Conservation (phyloP, 1,140 invertebrate genomes). For the Tetraneura akinire region DNA sequence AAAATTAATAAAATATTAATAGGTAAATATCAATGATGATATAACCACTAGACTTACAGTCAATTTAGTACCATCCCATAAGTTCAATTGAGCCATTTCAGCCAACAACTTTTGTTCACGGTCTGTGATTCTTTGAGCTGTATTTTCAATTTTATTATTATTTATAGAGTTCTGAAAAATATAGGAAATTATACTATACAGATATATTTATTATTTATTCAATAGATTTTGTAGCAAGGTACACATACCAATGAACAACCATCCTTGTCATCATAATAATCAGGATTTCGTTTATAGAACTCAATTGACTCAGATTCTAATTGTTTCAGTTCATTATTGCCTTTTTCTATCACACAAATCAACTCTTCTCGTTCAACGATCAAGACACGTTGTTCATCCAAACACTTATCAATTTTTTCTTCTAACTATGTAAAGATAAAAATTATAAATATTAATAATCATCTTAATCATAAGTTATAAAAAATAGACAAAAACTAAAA, state of each 20-base stretch:
- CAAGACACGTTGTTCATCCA: conserved; percentile 29
- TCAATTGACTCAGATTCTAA: conserved; percentile 3
- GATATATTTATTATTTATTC: too few relatives aligned
- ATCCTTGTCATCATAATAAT: not conserved
- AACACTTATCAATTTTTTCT: conserved; percentile 33
- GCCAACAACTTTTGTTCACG: conserved; percentile 25
- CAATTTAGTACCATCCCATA: conserved; percentile 10
- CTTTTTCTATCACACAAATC: not conserved
- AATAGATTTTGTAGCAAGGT: not conserved
- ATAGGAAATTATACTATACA: too few relatives aligned
- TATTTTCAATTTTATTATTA: conserved; percentile 1
- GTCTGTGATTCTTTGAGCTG: not conserved
- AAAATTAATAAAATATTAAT: not conserved
- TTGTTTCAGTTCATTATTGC: conserved; percentile 21
- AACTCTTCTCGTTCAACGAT: conserved; percentile 32
- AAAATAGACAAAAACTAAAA: too few relatives aligned
- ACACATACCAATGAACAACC: not conserved
- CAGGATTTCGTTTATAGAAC: not conserved
- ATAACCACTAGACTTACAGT: not conserved
- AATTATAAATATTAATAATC: too few relatives aligned
- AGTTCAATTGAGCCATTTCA: conserved; percentile 29
- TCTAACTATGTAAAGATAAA: not conserved
- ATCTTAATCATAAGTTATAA: too few relatives aligned
- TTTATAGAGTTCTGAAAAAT: not conserved
- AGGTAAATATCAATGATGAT: too few relatives aligned